Conservation (phyloP, 2,797 vertebrate genomes). For the Pteronotus mesoamericanus region DNA sequence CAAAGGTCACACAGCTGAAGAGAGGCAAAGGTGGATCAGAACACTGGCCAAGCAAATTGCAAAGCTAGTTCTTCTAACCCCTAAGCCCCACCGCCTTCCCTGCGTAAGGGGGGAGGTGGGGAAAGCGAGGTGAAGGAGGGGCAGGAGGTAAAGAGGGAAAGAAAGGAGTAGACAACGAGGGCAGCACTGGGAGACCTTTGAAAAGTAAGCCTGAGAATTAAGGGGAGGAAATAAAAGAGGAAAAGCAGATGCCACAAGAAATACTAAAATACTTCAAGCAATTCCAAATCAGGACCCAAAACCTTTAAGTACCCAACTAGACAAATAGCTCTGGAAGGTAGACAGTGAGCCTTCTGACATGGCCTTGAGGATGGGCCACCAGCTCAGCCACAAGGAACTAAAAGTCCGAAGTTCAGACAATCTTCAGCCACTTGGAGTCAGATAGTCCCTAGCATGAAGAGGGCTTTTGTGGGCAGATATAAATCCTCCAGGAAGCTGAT, state of each 20-base stretch:
- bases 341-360: neutral
- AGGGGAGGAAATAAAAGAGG: neutral
- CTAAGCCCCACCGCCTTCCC: neutral
- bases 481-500: neutral
- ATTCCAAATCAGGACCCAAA: neutral
- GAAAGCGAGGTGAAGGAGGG: neutral
- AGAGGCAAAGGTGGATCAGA: neutral
- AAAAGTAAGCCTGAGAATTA: neutral
- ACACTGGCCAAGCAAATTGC: neutral
- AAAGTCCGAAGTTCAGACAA: neutral
- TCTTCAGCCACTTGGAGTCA: neutral
- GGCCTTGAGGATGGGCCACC: neutral
- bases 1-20: conserved; percentile 42
- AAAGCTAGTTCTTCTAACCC: neutral
- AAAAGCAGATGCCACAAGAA: neutral
- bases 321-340: neutral
- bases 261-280: neutral
- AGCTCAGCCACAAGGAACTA: neutral
- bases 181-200: neutral
- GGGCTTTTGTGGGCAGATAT: neutral
- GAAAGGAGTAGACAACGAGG: neutral
- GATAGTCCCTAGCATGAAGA: neutral
- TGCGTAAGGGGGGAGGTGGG: neutral
- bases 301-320: neutral
- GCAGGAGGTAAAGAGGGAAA: neutral